phyloP scores from a whole-genome alignment of 2,888 invertebrate species.

The Polydesmus complanatus region DNA sequence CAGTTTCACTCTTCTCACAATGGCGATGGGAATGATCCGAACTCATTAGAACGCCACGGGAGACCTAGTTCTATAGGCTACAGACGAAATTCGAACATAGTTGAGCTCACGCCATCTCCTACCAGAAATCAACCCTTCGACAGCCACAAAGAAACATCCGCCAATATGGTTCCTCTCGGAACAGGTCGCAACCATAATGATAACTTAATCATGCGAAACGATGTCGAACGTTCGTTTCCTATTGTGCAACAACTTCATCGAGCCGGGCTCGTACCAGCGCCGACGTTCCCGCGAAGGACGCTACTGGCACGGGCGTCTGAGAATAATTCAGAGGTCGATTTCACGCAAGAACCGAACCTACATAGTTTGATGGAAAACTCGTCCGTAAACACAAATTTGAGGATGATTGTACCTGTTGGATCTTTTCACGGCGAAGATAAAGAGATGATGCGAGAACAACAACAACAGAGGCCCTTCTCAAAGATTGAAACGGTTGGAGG shows the following conservation, averaged over 20 bases:
- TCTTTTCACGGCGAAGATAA: neutral
- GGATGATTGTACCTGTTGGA: neutral
- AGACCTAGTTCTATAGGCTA: neutral
- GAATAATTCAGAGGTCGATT: neutral
- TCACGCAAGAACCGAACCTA: neutral
- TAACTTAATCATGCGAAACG: neutral
- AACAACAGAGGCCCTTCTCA: neutral
- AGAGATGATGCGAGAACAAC: neutral
- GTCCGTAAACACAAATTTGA: neutral
- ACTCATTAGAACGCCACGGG: neutral
- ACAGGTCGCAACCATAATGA: neutral
- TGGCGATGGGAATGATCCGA: neutral
- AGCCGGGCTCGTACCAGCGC: neutral
- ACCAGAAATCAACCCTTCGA: neutral
- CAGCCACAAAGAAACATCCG: neutral
- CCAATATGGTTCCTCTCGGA: neutral
- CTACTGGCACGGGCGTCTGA: neutral
- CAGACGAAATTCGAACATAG: constrained; percentile 13
- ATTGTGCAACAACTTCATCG: neutral
- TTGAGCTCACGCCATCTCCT: constrained; percentile 14
- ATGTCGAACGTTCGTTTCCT: neutral
- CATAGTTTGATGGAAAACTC: neutral
- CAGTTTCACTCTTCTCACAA: neutral
- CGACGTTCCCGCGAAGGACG: neutral
- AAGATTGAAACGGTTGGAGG: neutral